Evolutionary conservation across 1,140 invertebrate genomes (phyloP), one percentile per base, ranked within the genome.

Genomic region (Aplysia californica): DNA sequence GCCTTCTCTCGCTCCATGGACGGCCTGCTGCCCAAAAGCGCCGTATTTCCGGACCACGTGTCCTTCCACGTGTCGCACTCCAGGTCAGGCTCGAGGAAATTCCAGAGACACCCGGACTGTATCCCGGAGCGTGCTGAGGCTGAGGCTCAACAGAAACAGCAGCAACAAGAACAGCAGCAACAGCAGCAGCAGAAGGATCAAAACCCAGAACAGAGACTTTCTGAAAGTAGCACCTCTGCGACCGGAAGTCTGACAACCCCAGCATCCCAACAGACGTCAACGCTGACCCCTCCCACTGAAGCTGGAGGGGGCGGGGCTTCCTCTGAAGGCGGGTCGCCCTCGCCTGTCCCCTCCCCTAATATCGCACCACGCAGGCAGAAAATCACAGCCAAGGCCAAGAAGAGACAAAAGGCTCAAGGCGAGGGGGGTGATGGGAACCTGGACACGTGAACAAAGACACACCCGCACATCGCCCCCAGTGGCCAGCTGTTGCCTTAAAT

Each of bases 1-100:
- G 85, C 84, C 3, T 89, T 89, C 69, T 89, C 87, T 0, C 90
- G 90, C 70, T 94, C 93, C 78, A 89, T 92, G 70, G 90, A 91
- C 73, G 90, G 91, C 6, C 84, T 91, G 3, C 82, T 92, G 23
- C 90, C 92, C 5, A 71, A 73, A 33, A 50, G 10, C 44, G 36
- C 61, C 39, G 64, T 61, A 18, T 61, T 44, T 69, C 36, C 58
- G 58, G 58, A 18, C 6, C 36, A 39, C 56, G 5, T 69, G 35
- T 38, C 26, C 41, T 35, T 61, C 23, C 61, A 56, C 80, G n/a
- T 64, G 31, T 50, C 68, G 15, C 39, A 70, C 33, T 68, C 69
- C 31, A 58, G 76, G 38, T 67, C 73, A 0, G 72, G 72, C 20
- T 75, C 72, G 21, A 75, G 72, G 35, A 75, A 75, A 61, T 75